A percentile compares a stretch with the other conserved stretches of the same genome.
Conservation (phyloP, 2,113 vertebrate genomes). For the Oplegnathus fasciatus region DNA sequence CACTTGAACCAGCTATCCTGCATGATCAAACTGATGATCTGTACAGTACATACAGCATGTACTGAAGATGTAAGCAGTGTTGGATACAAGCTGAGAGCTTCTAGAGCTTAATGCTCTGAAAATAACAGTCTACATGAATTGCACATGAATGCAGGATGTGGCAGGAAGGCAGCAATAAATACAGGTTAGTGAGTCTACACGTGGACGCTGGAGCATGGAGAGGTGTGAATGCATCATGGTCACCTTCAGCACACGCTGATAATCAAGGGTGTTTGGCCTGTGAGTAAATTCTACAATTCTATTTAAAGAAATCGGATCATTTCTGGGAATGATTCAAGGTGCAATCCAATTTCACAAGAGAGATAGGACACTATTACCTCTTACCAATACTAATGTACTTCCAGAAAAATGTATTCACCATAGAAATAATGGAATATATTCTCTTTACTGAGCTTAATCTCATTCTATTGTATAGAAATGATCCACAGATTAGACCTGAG, state of each 20-base stretch:
- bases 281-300: background rate
- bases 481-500: background rate
- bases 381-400: background rate
- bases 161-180: background rate
- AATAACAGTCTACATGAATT: constrained; percentile 26
- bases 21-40: constrained; percentile 5
- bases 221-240: background rate
- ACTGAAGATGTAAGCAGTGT: background rate
- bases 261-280: background rate
- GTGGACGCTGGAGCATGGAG: background rate
- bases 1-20: background rate
- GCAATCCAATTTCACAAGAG: background rate
- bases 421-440: background rate
- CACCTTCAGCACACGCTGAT: background rate
- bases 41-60: background rate
- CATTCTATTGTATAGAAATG: background rate
- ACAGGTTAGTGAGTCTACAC: background rate
- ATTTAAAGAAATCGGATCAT: background rate
- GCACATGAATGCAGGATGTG: constrained; percentile 28
- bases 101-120: constrained; percentile 31
- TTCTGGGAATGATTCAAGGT: background rate
- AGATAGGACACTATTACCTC: background rate
- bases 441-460: background rate
- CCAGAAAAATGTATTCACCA: background rate
- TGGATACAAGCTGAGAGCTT: background rate